phyloP scores from a whole-genome alignment of 1,140 invertebrate genomes.

The Cepaea nemoralis region DNA sequence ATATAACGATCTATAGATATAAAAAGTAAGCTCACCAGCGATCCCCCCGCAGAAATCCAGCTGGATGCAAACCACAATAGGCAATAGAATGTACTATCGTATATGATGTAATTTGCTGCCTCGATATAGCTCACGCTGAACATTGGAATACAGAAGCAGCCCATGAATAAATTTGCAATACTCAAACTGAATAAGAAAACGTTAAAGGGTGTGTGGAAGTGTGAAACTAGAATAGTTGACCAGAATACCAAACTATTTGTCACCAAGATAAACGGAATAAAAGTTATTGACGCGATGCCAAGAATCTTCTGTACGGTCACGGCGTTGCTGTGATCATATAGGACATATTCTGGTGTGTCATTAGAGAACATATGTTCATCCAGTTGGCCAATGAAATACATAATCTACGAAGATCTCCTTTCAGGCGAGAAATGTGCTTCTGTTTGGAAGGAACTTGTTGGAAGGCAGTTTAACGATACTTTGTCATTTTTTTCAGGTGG shows the following conservation, averaged over 20 bases:
- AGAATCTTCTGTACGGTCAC: not conserved
- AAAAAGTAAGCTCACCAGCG: not conserved
- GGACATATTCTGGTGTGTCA: not conserved
- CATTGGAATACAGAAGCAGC: not conserved
- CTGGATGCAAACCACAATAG: not conserved
- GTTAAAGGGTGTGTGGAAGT: not conserved
- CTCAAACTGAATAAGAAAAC: not conserved
- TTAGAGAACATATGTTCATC: not conserved
- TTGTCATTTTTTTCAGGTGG: no score
- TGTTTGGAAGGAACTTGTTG: no score
- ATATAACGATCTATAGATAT: not conserved
- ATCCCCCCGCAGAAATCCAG: not conserved
- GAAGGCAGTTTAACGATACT: no score
- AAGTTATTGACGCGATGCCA: not conserved
- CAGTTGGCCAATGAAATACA: no score
- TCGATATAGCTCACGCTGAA: not conserved
- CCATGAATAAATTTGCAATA: not conserved
- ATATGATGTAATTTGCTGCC: not conserved
- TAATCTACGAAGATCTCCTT: no score
- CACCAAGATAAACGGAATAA: not conserved
- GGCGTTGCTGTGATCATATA: not conserved
- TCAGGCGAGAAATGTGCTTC: no score
- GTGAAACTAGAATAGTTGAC: not conserved
- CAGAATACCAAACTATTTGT: not conserved
- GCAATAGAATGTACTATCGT: not conserved